Conservation (phyloP, 2,888 invertebrate species). For the Drosophila acutilabella region DNA sequence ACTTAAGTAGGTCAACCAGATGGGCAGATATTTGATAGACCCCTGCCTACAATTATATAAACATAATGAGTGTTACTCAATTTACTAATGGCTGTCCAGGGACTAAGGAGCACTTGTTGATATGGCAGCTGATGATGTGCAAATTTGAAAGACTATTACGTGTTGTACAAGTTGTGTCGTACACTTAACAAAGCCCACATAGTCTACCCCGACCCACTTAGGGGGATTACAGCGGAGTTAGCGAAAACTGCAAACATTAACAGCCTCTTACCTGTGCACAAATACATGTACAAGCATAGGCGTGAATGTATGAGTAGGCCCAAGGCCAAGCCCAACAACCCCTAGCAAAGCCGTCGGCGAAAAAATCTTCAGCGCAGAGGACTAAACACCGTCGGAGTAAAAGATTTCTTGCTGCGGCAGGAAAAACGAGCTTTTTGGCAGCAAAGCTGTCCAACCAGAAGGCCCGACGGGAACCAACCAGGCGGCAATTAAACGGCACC, state of each 20-base stretch:
- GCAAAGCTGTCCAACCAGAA: constrained; percentile 62
- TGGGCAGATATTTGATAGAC: constrained; percentile 9
- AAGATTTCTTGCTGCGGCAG: constrained; percentile 21
- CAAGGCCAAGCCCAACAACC: constrained; percentile 61
- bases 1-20: constrained; percentile 60
- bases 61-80: constrained; percentile 61
- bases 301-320: constrained; percentile 20
- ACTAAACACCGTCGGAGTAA: constrained; percentile 41
- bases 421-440: constrained; percentile 14
- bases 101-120: constrained; percentile 61
- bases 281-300: constrained; percentile 1
- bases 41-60: background rate
- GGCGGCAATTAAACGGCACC: constrained; percentile 66
- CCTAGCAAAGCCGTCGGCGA: constrained; percentile 46
- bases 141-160: constrained; percentile 57
- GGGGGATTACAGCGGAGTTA: constrained; percentile 13
- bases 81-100: constrained; percentile 61
- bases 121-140: constrained; percentile 56
- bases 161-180: constrained; percentile 46
- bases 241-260: constrained; percentile 30
- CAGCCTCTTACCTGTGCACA: constrained; percentile 33
- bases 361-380: constrained; percentile 1
- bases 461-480: constrained; percentile 60
- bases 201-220: no score
- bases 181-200: no score